Evolutionary conservation across 1,140 invertebrate genomes (phyloP).

Genomic region (Drosophila pseudoananassae): DNA sequence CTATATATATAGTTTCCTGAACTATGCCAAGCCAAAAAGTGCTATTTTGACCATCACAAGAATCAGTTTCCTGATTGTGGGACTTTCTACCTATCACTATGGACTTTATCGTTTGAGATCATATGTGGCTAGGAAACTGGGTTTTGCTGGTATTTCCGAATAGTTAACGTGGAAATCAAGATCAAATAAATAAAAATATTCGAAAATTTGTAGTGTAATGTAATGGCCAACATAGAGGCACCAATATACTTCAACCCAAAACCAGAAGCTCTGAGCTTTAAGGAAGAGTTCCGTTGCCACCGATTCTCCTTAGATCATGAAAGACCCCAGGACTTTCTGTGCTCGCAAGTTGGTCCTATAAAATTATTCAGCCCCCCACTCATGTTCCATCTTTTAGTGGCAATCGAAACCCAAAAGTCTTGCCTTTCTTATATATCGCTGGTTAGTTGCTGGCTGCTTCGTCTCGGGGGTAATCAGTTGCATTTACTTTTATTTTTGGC

Average conservation of each 20-base stretch:
- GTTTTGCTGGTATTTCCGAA: not conserved
- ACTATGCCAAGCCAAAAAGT: slow-evolving; percentile 9
- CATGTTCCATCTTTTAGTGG: slow-evolving; percentile 40
- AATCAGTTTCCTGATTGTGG: not conserved
- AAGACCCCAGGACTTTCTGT: slow-evolving; percentile 28
- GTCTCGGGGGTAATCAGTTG: slow-evolving; percentile 2
- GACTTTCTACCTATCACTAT: slow-evolving; percentile 31
- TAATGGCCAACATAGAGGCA: not conserved
- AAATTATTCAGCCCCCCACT: too few species aligned
- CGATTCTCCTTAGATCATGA: slow-evolving; percentile 29
- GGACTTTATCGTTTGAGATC: slow-evolving; percentile 50
- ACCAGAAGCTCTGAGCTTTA: slow-evolving; percentile 29
- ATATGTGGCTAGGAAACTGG: slow-evolving; percentile 32
- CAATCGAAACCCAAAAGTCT: slow-evolving; percentile 17
- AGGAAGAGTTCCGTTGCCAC: slow-evolving; percentile 16
- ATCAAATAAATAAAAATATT: not conserved
- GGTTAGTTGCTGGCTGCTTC: slow-evolving; percentile 43
- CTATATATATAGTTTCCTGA: slow-evolving; percentile 38
- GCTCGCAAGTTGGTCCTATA: slow-evolving; percentile 55
- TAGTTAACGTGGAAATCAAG: not conserved
- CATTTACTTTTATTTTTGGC: not conserved
- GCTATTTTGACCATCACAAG: accelerated
- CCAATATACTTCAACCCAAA: not conserved
- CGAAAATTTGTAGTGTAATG: not conserved
- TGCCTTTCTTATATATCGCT: slow-evolving; percentile 52